phyloP scores from a whole-genome alignment of 2,888 invertebrate genomes.

The Entomobrya multifasciata region DNA sequence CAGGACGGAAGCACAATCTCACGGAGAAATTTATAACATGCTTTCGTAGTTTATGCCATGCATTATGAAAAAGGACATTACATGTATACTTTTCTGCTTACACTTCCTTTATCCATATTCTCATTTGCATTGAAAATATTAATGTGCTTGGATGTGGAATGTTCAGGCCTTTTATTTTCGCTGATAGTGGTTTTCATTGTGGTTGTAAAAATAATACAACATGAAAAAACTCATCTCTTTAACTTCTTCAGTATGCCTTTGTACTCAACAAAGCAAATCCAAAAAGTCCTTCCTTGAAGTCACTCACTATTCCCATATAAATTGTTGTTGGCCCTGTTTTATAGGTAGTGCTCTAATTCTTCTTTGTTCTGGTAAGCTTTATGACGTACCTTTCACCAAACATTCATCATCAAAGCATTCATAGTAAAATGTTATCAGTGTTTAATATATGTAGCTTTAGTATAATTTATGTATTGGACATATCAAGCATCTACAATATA shows the following conservation, averaged over 20 bases:
- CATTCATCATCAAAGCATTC: not conserved
- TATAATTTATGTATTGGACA: too few species aligned
- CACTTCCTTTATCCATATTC: too few species aligned
- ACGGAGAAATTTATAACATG: not conserved
- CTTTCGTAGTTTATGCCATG: not conserved
- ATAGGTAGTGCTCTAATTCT: constrained; percentile 15
- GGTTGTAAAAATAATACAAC: constrained; percentile 28
- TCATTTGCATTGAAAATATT: not conserved
- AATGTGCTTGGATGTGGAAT: not conserved
- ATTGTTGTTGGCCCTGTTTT: too few species aligned
- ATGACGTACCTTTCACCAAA: not conserved
- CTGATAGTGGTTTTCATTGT: constrained; percentile 20
- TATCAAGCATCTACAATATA: too few species aligned
- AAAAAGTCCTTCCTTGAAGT: not conserved
- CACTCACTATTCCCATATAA: too few species aligned
- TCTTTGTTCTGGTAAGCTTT: constrained; percentile 1
- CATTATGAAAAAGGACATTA: not conserved
- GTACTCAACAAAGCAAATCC: not conserved
- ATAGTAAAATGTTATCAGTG: too few species aligned
- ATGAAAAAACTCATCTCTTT: constrained; percentile 7
- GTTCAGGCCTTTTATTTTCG: not conserved
- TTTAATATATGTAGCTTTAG: too few species aligned
- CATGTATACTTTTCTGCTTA: not conserved
- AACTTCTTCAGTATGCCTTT: constrained; percentile 4
- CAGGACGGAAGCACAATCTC: too few species aligned